Evolutionary conservation across 2,888 invertebrate genomes (phyloP).

Genomic region (Dryadula phaetusa): DNA sequence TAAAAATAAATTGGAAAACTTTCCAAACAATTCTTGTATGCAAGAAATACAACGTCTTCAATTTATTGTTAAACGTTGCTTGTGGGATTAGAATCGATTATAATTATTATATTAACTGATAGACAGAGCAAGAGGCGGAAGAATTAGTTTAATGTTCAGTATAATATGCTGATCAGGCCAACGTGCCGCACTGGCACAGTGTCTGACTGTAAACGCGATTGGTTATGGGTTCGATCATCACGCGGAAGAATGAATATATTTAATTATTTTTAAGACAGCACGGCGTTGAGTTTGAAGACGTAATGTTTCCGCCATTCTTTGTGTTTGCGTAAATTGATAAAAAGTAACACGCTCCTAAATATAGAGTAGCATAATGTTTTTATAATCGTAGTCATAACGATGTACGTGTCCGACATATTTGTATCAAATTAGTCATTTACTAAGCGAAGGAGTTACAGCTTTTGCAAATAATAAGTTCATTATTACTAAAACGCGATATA

Average conservation of each 20-base stretch:
- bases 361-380: slow-evolving; percentile 2
- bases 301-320: too few species aligned
- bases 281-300: too few species aligned
- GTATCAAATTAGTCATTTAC: slow-evolving; percentile 5
- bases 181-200: too few species aligned
- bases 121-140: too few species aligned
- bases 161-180: too few species aligned
- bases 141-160: too few species aligned
- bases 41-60: background rate
- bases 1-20: background rate
- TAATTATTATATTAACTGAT: too few species aligned
- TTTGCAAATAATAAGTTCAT: slow-evolving; percentile 35
- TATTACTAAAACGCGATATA: slow-evolving; percentile 36
- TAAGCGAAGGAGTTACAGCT: background rate
- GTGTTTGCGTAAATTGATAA: background rate
- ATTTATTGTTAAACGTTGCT: background rate
- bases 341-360: background rate
- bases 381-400: background rate
- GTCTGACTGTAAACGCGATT: too few species aligned
- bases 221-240: too few species aligned
- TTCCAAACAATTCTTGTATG: background rate
- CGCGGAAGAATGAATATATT: too few species aligned
- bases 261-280: too few species aligned
- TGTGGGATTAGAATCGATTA: background rate
- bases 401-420: background rate